Conservation (phyloP, 2,113 vertebrate species). For the Hirundichthys speculiger region DNA sequence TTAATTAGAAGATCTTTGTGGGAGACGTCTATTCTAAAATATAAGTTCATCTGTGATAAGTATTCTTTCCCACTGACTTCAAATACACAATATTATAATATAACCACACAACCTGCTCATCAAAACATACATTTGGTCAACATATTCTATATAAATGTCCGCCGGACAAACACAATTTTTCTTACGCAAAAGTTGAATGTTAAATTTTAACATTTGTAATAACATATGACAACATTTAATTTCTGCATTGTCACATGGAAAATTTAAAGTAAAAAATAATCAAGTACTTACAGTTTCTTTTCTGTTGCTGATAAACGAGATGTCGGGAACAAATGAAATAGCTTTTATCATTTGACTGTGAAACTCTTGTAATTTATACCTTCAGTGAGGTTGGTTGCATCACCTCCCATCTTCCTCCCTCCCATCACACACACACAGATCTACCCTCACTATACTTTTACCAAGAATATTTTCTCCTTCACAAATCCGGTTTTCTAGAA, state of each 20-base stretch:
- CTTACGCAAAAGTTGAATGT: no score
- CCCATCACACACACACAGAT: neutral
- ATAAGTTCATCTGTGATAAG: no score
- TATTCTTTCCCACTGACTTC: no score
- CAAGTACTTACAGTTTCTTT: constrained; percentile 13
- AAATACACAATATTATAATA: no score
- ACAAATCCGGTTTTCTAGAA: neutral
- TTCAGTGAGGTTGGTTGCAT: neutral
- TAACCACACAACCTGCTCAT: no score
- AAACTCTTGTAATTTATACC: constrained; percentile 48
- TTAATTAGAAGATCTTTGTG: no score
- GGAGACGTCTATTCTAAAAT: no score
- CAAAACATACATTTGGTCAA: no score
- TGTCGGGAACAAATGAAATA: neutral
- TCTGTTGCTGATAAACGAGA: constrained; percentile 1
- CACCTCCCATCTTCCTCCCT: constrained; percentile 18
- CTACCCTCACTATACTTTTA: neutral
- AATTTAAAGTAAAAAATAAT: neutral
- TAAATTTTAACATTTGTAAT: no score
- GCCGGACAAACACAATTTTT: no score
- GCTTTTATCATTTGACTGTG: constrained; percentile 7
- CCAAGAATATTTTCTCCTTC: neutral
- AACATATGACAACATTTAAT: no score
- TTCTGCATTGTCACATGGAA: neutral
- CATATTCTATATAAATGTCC: no score